Conservation (phyloP, 2,888 invertebrate species). For the Campoplex nolae region DNA sequence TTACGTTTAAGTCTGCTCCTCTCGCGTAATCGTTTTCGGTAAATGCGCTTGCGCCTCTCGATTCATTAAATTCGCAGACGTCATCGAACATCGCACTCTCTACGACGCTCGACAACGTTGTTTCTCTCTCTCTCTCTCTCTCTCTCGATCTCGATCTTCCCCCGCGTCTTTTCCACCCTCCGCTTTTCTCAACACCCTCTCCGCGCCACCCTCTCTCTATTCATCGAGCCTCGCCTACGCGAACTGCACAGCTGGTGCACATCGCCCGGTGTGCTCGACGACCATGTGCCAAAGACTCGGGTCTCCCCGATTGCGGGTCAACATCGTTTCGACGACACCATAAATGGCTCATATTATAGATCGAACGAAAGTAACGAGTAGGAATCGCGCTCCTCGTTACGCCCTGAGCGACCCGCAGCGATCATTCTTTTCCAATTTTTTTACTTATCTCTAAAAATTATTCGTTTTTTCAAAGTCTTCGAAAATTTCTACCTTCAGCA, state of each 20-base stretch:
- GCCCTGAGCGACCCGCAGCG: too few relatives aligned
- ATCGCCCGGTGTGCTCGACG: not conserved
- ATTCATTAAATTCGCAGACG: conserved; percentile 13
- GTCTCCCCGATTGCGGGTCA: conserved; percentile 32
- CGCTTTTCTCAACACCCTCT: not conserved
- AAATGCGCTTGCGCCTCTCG: conserved; percentile 34
- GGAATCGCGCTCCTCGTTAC: not conserved
- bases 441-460: not conserved
- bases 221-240: conserved; percentile 20
- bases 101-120: conserved; percentile 1
- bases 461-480: too few relatives aligned
- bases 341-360: not conserved
- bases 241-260: conserved; percentile 47
- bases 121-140: not conserved
- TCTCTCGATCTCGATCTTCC: too few relatives aligned
- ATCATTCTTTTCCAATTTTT: not conserved
- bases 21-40: not conserved
- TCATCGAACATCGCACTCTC: conserved; percentile 24
- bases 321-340: conserved; percentile 15
- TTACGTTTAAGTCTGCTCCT: not conserved
- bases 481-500: not conserved
- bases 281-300: conserved; percentile 31
- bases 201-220: not conserved
- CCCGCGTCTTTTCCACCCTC: not conserved
- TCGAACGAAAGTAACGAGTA: conserved; percentile 2